Evolutionary conservation across 2,113 vertebrate species (phyloP), one percentile per base, ranked within the genome.

Genomic region (Oceanites oceanicus): DNA sequence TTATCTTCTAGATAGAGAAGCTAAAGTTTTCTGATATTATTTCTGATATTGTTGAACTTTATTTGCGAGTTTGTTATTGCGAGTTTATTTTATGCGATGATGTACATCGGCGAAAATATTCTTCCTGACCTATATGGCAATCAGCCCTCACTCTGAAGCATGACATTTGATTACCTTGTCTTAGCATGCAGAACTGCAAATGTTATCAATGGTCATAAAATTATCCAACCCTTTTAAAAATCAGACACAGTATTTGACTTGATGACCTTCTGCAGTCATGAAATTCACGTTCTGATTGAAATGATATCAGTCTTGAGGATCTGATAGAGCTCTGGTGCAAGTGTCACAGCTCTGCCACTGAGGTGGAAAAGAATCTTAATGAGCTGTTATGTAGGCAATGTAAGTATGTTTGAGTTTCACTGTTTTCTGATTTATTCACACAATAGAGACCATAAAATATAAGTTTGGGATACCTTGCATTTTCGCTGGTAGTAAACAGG

Each of bases 171-270:
- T 97, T 97, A 94, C 87, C 77, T 90, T 95, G 84, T 94, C 84
- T 95, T 94, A 91, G 93, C 96, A 85, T 95, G 91, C 94, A 97
- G 92, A 95, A 95, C 95, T 93, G 71, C 74, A 95, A 96, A 93
- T 88, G 87, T 96, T 97, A 92, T 90, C 94, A 97, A 96, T 90
- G 97, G 91, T 94, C 95, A 95, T 97, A 95, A 97, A 97, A 97
- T 97, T 94, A 96, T 88, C 62, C 94, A 96, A 82, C 84, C 95
- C 91, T 95, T 97, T 97, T 94, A 97, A 96, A 96, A 97, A 95
- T 96, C 97, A 95, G 96, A 94, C 89, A 96, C 86, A 94, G 86
- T 94, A 73, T 95, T 97, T 97, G 96, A 97, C 96, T 95, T 90
- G 73, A 90, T 22, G 91, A 97, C 97, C 96, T 95, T 95, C 91